Base-by-base conservation (phyloP, 1,140 invertebrate genomes). In the Zaprionus tsacasi region DNA sequence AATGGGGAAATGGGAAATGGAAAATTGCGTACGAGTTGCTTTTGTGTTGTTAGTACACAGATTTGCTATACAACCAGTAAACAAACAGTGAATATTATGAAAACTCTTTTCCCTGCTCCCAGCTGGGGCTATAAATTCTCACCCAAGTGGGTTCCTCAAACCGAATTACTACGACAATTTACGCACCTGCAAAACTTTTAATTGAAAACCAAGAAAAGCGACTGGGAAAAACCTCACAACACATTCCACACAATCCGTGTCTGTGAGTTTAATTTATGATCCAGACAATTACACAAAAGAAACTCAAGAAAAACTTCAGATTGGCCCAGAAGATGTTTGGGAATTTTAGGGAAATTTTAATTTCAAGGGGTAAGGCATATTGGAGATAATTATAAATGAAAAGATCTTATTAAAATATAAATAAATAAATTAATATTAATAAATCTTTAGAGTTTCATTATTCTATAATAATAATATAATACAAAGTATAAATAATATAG, bases 171-270 rank as follows among this genome's bases (percentile, higher is more conserved):
- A 3, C 13, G 27, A 25, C 71, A 85, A 80, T 77, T 83, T 57
- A 70, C 70, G 55, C 63, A 79, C 76, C 73, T 79, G 72, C 48
- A 79, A 80, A 87, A 87, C 80, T 87, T 87, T 87, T 89, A 87
- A 88, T 87, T 87, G 83, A 78, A 81, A 83, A 73, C 70, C 78
- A 70, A 48, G 38, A 55, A 55, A 78, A 55, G 65, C 43, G 27
- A 12, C n/a, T 55, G 6, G 12, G 13, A 13, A n/a, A 33, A n/a
- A 70, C 38, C 52, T 55, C 59, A 36, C 59, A 45, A 3, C 43
- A 68, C 70, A 78, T 74, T 76, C 67, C 63, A 50, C 65, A 65
- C n/a, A 77, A 79, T 67, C 35, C 35, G 8, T 54, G 63, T 55
- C 52, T 65, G 79, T 54, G 52, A 77, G n/a, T 79, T 79, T 60